Conservation (phyloP, 1,140 invertebrate genomes). For the Heliconius hermathena region DNA sequence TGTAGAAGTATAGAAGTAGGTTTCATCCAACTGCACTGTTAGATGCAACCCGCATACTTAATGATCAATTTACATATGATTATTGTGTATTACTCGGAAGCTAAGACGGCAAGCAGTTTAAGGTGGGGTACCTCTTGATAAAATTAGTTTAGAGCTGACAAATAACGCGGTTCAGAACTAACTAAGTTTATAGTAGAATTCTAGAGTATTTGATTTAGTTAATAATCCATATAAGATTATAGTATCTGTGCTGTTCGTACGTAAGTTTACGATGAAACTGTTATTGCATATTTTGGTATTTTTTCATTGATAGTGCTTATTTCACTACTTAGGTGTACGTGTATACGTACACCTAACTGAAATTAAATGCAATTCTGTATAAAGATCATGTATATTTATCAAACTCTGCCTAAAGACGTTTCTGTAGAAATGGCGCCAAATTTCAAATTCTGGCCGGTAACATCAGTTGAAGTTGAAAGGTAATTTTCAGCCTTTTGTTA, state of each 20-base stretch:
- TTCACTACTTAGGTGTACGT: too few relatives aligned
- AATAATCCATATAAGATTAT: background rate
- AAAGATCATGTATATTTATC: too few relatives aligned
- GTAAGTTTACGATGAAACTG: background rate
- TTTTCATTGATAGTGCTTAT: too few relatives aligned
- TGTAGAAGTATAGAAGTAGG: conserved; percentile 38
- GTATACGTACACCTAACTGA: too few relatives aligned
- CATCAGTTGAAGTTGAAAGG: too few relatives aligned
- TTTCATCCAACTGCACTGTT: conserved; percentile 43
- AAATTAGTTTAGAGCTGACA: conserved; percentile 25
- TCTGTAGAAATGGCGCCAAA: too few relatives aligned
- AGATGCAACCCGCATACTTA: conserved; percentile 60
- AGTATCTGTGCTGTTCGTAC: background rate
- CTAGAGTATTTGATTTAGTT: conserved; percentile 5
- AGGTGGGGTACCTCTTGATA: conserved; percentile 31
- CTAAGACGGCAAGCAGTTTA: conserved; percentile 44
- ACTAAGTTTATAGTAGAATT: conserved; percentile 18
- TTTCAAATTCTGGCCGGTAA: too few relatives aligned
- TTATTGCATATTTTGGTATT: too few relatives aligned
- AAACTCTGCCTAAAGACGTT: too few relatives aligned
- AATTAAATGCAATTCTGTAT: too few relatives aligned
- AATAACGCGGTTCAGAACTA: conserved; percentile 26
- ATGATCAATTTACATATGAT: conserved; percentile 64
- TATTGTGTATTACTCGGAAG: conserved; percentile 51
- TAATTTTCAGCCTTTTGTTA: too few relatives aligned